phyloP scores from a whole-genome alignment of 1,140 invertebrate genomes.

The Megathymus violae region DNA sequence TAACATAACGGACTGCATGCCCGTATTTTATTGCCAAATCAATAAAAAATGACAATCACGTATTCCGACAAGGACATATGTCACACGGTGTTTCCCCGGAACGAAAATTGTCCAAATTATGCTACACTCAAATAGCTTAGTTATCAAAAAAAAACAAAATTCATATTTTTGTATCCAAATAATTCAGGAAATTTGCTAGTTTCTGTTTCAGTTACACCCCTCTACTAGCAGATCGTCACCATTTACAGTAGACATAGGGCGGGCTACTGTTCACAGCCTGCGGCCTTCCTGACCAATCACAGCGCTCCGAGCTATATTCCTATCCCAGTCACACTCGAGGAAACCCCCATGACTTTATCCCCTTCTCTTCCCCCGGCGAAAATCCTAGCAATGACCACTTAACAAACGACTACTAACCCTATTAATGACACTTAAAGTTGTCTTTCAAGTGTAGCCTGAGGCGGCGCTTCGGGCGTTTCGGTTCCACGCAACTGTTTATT shows the following conservation, averaged over 20 bases:
- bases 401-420: conserved; percentile 50
- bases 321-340: conserved; percentile 50
- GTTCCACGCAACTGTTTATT: conserved; percentile 69
- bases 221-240: conserved; percentile 59
- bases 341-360: conserved; percentile 57
- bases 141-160: no score
- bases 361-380: conserved; percentile 76
- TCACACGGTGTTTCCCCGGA: no score
- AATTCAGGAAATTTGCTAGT: not conserved
- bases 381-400: conserved; percentile 70
- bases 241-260: conserved; percentile 83
- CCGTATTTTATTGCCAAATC: no score
- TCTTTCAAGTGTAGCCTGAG: conserved; percentile 40
- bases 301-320: conserved; percentile 80
- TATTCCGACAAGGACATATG: no score
- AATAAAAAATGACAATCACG: no score
- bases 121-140: no score
- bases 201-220: conserved; percentile 51
- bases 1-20: no score
- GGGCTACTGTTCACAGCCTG: conserved; percentile 83
- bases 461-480: conserved; percentile 65
- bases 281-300: conserved; percentile 83
- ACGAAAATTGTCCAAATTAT: no score
- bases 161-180: not conserved
- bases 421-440: conserved; percentile 39